Conservation (phyloP, 1,140 invertebrate species). For the Metopolophium dirhodum region DNA sequence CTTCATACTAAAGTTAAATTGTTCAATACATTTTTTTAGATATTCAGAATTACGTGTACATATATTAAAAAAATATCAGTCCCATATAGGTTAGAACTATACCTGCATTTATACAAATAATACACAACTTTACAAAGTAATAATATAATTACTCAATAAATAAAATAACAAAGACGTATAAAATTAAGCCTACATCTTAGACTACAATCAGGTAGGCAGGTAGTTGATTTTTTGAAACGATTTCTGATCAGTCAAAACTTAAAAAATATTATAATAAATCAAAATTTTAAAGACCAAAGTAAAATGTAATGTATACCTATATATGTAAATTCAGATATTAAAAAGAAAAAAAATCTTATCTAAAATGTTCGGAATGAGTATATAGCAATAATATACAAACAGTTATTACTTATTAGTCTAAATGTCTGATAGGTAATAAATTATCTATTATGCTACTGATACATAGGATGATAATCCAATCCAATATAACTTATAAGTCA, state of each 20-base stretch:
- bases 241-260: background rate
- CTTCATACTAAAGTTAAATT: no score
- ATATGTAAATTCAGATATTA: background rate
- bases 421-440: background rate
- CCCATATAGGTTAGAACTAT: no score
- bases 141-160: no score
- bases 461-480: background rate
- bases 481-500: background rate
- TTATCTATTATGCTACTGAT: background rate
- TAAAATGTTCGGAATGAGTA: background rate
- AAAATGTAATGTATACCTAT: background rate
- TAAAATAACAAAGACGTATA: background rate
- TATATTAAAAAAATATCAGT: no score
- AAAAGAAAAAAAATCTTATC: background rate
- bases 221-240: background rate
- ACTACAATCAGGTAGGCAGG: background rate
- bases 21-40: no score
- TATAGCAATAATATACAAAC: background rate
- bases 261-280: background rate
- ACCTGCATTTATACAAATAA: no score
- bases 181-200: background rate
- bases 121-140: no score
- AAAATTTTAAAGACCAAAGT: background rate
- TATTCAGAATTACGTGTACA: no score
- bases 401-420: background rate